Evolutionary conservation across 2,113 vertebrate genomes (phyloP).

Genomic region (Sterna hirundo): DNA sequence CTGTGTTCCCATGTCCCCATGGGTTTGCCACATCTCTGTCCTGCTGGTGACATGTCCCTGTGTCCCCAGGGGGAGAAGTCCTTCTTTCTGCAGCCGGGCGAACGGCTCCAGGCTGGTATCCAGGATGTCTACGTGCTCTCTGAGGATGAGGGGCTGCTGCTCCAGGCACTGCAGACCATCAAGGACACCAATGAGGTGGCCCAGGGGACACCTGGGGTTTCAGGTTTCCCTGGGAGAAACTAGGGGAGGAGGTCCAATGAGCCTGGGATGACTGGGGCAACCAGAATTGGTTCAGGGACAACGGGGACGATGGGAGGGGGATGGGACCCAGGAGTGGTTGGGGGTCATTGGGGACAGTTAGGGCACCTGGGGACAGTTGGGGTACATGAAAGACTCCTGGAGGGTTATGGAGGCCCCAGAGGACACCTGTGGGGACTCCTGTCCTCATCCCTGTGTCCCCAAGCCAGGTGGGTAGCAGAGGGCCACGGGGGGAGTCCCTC

Average conservation of each 20-base stretch:
- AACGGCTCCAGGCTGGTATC: constrained; percentile 82
- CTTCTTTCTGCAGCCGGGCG: constrained; percentile 88
- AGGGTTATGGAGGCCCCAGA: neutral
- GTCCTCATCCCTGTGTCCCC: neutral
- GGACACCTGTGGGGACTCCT: neutral
- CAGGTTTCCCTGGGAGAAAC: neutral
- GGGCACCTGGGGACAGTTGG: neutral
- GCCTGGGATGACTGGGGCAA: neutral
- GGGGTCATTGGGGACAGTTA: neutral
- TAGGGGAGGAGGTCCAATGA: neutral
- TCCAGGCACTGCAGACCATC: constrained; percentile 83
- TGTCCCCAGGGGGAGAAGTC: constrained; percentile 86
- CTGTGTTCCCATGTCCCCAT: no score
- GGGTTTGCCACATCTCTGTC: neutral
- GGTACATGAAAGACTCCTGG: neutral
- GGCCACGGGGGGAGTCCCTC: no score
- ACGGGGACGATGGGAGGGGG: neutral
- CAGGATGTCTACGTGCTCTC: constrained; percentile 87
- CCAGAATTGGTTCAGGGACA: neutral
- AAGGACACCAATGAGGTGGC: constrained; percentile 67
- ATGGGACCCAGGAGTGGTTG: no score
- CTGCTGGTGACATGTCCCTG: neutral
- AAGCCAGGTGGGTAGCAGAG: neutral
- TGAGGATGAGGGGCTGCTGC: constrained; percentile 87
- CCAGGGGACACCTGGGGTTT: neutral